A percentile compares a stretch with the other conserved stretches of the same genome.
Conservation (phyloP, 2,113 vertebrate genomes). For the Neolamprologus brichardi region DNA sequence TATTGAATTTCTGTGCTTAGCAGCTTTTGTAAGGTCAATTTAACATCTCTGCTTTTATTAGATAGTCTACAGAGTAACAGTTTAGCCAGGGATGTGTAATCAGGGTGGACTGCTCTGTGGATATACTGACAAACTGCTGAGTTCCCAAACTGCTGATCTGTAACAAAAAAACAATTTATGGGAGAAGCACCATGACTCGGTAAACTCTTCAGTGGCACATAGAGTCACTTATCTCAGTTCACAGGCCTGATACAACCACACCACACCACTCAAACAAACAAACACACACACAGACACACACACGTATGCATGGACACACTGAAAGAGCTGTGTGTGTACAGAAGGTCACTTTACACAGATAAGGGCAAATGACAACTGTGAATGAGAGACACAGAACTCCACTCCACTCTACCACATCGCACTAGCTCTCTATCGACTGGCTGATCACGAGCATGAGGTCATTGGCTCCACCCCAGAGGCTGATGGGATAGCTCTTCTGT, state of each 20-base stretch:
- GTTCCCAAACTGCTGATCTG: constrained; percentile 16
- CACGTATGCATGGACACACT: neutral
- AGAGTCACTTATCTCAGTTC: constrained; percentile 47
- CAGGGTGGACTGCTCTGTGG: neutral
- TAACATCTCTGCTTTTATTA: neutral
- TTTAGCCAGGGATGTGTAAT: neutral
- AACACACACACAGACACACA: neutral
- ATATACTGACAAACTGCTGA: neutral
- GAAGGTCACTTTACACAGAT: constrained; percentile 23
- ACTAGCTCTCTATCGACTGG: constrained; percentile 44
- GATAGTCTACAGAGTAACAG: neutral
- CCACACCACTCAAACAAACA: neutral
- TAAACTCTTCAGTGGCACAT: constrained; percentile 10
- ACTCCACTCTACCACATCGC: constrained; percentile 16
- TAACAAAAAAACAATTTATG: constrained; percentile 17
- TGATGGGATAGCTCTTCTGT: constrained; percentile 34
- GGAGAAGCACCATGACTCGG: constrained; percentile 21
- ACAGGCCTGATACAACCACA: constrained; percentile 12
- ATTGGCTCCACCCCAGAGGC: constrained; percentile 38
- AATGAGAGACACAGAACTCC: constrained; percentile 34
- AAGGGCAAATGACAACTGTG: constrained; percentile 14
- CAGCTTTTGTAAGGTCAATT: neutral
- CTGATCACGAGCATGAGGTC: constrained; percentile 37
- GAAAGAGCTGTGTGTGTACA: neutral
- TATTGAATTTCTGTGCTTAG: neutral